phyloP scores from a whole-genome alignment of 2,113 vertebrate genomes.

The Hymenochirus boettgeri region DNA sequence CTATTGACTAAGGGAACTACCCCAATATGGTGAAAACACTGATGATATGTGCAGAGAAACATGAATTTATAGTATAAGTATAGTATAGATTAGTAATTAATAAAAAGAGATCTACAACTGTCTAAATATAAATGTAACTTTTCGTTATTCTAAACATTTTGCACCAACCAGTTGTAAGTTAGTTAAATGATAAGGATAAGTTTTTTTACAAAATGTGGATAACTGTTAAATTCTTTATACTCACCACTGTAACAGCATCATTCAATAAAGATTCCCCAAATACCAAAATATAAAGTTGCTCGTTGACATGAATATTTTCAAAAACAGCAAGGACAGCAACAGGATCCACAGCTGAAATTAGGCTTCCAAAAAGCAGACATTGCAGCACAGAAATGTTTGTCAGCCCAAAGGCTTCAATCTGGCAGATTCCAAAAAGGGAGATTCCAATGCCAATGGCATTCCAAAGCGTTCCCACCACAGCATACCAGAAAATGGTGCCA shows the following conservation, averaged over 20 bases:
- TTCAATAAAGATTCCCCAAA: conserved; percentile 96
- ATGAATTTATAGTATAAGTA: too few relatives aligned
- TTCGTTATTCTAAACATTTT: too few relatives aligned
- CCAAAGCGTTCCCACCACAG: conserved; percentile 91
- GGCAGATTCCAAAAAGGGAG: conserved; percentile 88
- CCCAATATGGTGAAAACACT: too few relatives aligned
- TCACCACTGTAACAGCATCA: conserved; percentile 96
- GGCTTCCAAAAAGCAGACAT: conserved; percentile 87
- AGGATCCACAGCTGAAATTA: conserved; percentile 94
- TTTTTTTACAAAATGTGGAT: too few relatives aligned
- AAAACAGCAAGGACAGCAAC: conserved; percentile 91
- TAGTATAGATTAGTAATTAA: too few relatives aligned
- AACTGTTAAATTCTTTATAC: conserved; percentile 50
- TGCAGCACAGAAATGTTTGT: conserved; percentile 90
- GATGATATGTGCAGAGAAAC: too few relatives aligned
- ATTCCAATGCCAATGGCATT: conserved; percentile 91
- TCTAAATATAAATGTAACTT: too few relatives aligned
- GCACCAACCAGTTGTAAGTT: too few relatives aligned
- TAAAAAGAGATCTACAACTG: too few relatives aligned
- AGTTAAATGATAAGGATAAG: too few relatives aligned
- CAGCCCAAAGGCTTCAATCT: conserved; percentile 83
- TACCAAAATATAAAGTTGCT: conserved; percentile 93
- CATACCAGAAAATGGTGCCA: conserved; percentile 94
- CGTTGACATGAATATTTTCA: conserved; percentile 92
- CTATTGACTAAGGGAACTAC: too few relatives aligned